Conservation (phyloP, 92 coral and sea anemone species). For the Phenganax stokvisi region DNA sequence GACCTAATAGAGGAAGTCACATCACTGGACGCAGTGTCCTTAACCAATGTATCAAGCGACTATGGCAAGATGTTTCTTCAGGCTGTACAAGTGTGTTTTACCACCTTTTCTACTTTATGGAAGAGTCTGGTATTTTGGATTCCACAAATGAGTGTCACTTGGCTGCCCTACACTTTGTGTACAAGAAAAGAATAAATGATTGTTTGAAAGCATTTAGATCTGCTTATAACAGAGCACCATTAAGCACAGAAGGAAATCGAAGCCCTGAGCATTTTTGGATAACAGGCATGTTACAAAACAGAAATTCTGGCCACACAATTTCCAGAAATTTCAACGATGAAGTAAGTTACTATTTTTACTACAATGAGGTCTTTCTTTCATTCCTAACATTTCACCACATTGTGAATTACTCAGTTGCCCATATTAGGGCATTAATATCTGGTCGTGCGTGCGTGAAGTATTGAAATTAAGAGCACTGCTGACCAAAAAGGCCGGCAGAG, state of each 20-base stretch:
- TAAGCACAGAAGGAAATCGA: conserved; percentile 1
- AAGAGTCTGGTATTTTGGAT: conserved; percentile 11
- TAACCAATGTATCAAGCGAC: no score
- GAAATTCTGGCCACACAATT: conserved; percentile 5
- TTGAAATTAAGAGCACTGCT: no score
- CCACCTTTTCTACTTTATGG: not conserved
- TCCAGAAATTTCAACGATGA: not conserved
- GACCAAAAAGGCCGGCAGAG: no score
- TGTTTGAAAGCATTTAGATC: not conserved
- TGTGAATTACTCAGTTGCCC: no score
- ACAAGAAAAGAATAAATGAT: not conserved
- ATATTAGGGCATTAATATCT: no score
- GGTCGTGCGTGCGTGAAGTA: no score
- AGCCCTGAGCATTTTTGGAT: not conserved
- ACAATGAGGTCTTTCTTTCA: no score
- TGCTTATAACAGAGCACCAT: conserved; percentile 1
- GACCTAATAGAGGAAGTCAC: no score
- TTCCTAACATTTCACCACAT: no score
- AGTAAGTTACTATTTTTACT: not conserved
- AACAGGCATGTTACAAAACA: conserved; percentile 4
- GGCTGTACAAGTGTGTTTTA: not conserved
- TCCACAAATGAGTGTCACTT: not conserved
- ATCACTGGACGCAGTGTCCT: no score
- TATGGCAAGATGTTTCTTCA: no score
- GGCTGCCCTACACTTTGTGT: conserved; percentile 9